Evolutionary conservation across 2,888 invertebrate genomes (phyloP), one percentile per base, ranked within the genome.

Genomic region (Sesamia inferens): DNA sequence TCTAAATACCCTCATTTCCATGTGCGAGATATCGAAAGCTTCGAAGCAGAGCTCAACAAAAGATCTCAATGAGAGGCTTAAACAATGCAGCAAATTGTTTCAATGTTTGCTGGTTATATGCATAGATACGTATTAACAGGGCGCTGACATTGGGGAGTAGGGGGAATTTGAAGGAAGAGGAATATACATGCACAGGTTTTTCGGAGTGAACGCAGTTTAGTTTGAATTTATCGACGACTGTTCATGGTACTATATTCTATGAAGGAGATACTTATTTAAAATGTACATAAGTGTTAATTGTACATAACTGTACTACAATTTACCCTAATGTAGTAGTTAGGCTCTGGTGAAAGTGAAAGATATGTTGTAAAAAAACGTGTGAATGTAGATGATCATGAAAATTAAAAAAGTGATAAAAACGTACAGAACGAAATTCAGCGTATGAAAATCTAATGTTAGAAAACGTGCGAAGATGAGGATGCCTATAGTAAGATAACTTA

Each of bases 51-150:
- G 69, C 65, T 63, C 58, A 82, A 83, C 83, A 82, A 85, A 83
- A 74, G 75, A 76, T 70, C 31, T 68, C 69, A 71, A 71, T 81
- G 72, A 75, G 71, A 71, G 71, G 54, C 59, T 78, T 64, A 69
- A 70, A 83, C 85, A 85, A 83, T 83, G 82, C 69, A 82, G 73
- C 67, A 82, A 78, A 85, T 75, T 85, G 82, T 85, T 83, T 76
- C 67, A 76, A 76, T 79, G 73, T 70, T 83, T 79, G 48, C 67
- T 80, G 57, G 68, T 62, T 66, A 59, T 79, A 71, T 51, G 51
- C 47, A 63, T 68, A 70, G 61, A 63, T 63, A 78, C 19, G 48
- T 72, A 59, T 70, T 51, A 22, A 66, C 55, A 66, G 62, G 48
- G 62, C n/a, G 59, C 57, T 68, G 22, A 19, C 39, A 70, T 69